Base-by-base conservation (phyloP, 2,113 vertebrate species). In the Callospermophilus lateralis region DNA sequence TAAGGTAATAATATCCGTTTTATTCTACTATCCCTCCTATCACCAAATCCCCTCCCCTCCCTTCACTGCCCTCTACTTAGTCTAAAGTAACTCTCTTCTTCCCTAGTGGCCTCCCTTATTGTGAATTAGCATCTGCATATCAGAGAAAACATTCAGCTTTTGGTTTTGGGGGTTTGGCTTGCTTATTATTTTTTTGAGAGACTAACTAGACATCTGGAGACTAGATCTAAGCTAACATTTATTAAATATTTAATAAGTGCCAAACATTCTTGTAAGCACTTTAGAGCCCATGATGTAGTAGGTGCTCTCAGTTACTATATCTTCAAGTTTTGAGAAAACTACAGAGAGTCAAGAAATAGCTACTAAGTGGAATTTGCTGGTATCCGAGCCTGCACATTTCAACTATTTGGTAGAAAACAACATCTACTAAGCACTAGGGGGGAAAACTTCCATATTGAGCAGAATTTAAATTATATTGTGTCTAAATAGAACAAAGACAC, bases 231-330 rank as follows among this genome's bases (percentile, higher is more conserved):
- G 22, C 37, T 88, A 88, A 37, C 32, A 90, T 72, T 81, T 89
- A 89, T 81, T 70, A 84, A 39, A 26, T 55, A 78, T 68, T 74
- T 87, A 89, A 34, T 90, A 92, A 84, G 45, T 30, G 4, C 24
- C 74, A 77, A 85, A 42, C 13, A 34, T 42, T 94, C 45, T 88
- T 84, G 30, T 83, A 78, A 97, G 20, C 42, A 85, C 32, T 65
- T 80, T 81, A 77, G 81, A 68, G 20, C 83, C 91, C 74, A 7
- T 24, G 16, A 7, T 24, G 16, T 19, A 37, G 9, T 55, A 81
- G 51, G 12, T 55, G 48, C 26, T 37, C 74, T 65, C 24, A 89
- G 65, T 84, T 80, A 61, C 4, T 19, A 30, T 20, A 45, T n/a
- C 48, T 42, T 85, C 63, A 61, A n/a, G 6, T n/a, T n/a, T n/a